Evolutionary conservation across 2,113 vertebrate species (phyloP), one percentile per base, ranked within the genome.

Genomic region (Calidris pugnax): DNA sequence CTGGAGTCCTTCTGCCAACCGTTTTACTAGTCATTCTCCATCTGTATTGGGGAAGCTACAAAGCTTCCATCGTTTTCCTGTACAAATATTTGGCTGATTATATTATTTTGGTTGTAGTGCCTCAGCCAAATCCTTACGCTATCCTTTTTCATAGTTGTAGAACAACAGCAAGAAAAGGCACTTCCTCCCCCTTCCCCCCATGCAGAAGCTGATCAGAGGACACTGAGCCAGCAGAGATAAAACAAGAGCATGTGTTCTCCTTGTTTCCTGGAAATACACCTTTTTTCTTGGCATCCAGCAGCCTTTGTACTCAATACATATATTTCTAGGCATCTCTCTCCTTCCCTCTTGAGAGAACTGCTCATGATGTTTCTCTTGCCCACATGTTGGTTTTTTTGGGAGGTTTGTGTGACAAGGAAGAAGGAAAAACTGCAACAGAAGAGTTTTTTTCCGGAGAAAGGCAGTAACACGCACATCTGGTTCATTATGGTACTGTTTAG

Each of bases 401-500:
- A 7, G 18, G 18, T 16, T 88, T 94, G 30, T 66, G 48, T 96
- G 76, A 90, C 72, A 72, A 88, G 35, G 27, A 83, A 78, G 35
- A 81, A 86, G 43, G 64, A 67, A 86, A 87, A 89, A 59, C 47
- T 91, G 53, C 56, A 63, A 19, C 45, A 9, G 8, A 17, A 51
- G 56, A 83, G 10, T 28, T 10, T 87, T 89, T 79, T 86, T 60
- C 66, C 2, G 0, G 56, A 62, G 68, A 85, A 90, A 91, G 53
- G 55, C 41, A 51, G 4, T 88, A 59, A 74, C 82, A 85, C 1
- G 2, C 72, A 87, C 87, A 84, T 92, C 88, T 96, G 92, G 50
- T 87, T 95, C 82, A 33, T 78, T 83, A 43, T 51, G 53, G 85
- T 84, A 10, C 28, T 95, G 86, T 96, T 97, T 89, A 90, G 89